Conservation (phyloP, 92 coral and sea anemone genomes). For the Nematostella vectensis region DNA sequence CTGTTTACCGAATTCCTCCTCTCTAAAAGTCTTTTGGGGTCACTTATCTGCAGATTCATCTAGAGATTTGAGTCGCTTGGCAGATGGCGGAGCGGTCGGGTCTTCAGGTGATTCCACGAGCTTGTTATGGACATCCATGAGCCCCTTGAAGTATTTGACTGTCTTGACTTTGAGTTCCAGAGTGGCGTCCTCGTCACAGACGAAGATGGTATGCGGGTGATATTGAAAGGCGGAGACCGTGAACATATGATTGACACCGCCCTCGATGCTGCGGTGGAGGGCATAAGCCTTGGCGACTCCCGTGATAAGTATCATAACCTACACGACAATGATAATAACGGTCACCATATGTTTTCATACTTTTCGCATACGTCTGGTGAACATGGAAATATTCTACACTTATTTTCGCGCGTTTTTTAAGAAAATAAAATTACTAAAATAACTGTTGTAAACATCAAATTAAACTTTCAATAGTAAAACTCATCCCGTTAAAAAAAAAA, state of each 20-base stretch:
- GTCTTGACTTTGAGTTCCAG: conserved; percentile 92
- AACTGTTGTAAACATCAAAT: no score
- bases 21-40: no score
- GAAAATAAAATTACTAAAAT: no score
- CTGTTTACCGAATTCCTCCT: no score
- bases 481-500: no score
- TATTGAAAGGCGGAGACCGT: conserved; percentile 98
- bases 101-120: conserved; percentile 80
- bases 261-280: conserved; percentile 77
- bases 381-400: no score
- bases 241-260: conserved; percentile 94
- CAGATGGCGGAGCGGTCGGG: conserved; percentile 79
- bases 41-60: no score
- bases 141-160: conserved; percentile 92
- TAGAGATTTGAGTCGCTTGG: conserved; percentile 49
- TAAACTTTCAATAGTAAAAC: no score
- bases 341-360: no score
- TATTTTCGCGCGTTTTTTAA: no score
- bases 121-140: conserved; percentile 96
- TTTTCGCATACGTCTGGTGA: neutral
- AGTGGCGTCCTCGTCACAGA: conserved; percentile 96
- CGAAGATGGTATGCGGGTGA: conserved; percentile 83
- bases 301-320: conserved; percentile 94
- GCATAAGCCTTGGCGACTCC: conserved; percentile 91
- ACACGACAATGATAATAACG: no score